These are phyloP conservation scores for Cladorhizidae sp. DNA, from an alignment of 37 sponge, comb jelly and placozoan genomes.

Conservation along the genomic window DNA sequence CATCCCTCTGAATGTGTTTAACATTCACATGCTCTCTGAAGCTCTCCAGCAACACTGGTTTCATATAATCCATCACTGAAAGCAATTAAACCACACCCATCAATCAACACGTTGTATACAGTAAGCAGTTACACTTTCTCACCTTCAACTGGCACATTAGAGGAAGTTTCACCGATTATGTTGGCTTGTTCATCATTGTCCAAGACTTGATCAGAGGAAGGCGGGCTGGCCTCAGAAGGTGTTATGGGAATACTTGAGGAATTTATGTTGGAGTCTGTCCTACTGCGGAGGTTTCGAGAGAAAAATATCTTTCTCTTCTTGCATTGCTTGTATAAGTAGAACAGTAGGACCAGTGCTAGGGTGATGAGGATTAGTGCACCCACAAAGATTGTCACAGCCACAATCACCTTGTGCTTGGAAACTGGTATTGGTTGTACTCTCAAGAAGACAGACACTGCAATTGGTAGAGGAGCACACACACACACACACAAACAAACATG, in stretches of 20 bases:
- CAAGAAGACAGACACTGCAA: not conserved
- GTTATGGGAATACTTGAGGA: not conserved
- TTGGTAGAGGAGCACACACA: too few species aligned
- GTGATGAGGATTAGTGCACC: not conserved
- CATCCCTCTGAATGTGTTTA: slow-evolving; percentile 65
- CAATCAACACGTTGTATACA: not conserved
- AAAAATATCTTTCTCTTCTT: not conserved
- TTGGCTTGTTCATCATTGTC: not conserved
- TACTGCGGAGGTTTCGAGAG: not conserved
- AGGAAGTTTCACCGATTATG: not conserved
- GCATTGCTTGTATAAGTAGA: not conserved
- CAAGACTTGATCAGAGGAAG: too few species aligned
- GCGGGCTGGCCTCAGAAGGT: not conserved
- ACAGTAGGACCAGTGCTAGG: not conserved
- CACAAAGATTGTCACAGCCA: too few species aligned
- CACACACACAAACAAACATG: too few species aligned
- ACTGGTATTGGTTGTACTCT: not conserved
- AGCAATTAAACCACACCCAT: not conserved
- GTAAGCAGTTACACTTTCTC: not conserved
- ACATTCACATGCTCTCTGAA: slow-evolving; percentile 71
- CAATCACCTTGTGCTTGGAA: too few species aligned
- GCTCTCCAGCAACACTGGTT: slow-evolving; percentile 33
- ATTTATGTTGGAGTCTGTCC: not conserved
- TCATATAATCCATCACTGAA: slow-evolving; percentile 47
- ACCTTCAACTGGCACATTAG: slow-evolving; percentile 8